Percentiles rank a stretch among this genome's conserved stretches.
Evolutionary conservation across 2,888 invertebrate genomes (phyloP).

Genomic region (Antheraea yamamai): DNA sequence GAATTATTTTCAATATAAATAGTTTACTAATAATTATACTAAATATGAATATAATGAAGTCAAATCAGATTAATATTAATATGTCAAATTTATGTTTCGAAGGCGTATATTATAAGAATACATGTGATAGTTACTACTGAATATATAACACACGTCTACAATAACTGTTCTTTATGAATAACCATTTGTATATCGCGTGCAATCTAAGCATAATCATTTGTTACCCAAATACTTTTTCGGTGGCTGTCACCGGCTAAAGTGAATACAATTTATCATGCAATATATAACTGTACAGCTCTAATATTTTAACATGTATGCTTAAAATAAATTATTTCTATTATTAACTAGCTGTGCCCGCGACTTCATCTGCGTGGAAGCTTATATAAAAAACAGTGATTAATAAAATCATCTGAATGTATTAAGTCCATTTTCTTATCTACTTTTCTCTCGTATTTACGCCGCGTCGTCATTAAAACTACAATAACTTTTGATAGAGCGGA

Average conservation of each 20-base stretch:
- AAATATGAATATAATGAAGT: not conserved
- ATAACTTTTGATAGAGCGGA: no score
- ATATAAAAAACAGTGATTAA: no score
- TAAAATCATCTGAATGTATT: no score
- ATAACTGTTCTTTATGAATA: slow-evolving; percentile 18
- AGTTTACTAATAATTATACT: not conserved
- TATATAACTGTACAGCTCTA: slow-evolving; percentile 54
- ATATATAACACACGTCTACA: not conserved
- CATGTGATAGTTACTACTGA: not conserved
- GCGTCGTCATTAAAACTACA: no score
- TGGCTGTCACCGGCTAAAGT: slow-evolving; percentile 76
- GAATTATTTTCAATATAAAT: not conserved
- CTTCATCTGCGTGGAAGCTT: no score
- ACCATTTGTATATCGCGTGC: slow-evolving; percentile 64
- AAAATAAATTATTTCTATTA: not conserved
- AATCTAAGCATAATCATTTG: slow-evolving; percentile 73
- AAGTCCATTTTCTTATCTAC: no score
- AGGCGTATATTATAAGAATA: not conserved
- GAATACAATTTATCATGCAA: slow-evolving; percentile 77
- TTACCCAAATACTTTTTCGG: slow-evolving; percentile 75
- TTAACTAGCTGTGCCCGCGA: not conserved
- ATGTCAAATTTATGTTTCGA: not conserved
- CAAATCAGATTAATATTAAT: not conserved
- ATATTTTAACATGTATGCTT: slow-evolving; percentile 10
- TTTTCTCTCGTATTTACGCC: no score